A percentile compares a stretch with the other conserved stretches of the same genome.
These are phyloP conservation scores for Taxidea taxus DNA, from an alignment of 2,113 vertebrate species.

Conservation along the genomic window DNA sequence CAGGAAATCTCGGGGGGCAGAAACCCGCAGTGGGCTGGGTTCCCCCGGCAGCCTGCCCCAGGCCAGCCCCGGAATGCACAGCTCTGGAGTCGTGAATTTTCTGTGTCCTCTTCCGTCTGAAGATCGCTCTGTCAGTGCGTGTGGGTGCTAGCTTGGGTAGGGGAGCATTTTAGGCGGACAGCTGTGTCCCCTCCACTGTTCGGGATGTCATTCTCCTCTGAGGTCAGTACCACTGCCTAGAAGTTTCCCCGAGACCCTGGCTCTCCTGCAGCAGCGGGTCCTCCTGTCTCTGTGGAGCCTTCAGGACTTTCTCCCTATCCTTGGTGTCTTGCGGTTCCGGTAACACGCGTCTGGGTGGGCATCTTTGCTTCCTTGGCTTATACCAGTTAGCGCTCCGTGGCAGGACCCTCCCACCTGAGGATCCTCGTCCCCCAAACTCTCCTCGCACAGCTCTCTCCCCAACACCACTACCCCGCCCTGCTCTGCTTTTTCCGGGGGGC, in stretches of 20 bases:
- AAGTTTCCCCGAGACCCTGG: background rate
- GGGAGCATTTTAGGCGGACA: background rate
- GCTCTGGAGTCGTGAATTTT: background rate
- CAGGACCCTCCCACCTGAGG: background rate
- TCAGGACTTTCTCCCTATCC: background rate
- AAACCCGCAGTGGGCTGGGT: accelerated
- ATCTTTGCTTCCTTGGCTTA: background rate
- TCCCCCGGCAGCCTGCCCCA: no score
- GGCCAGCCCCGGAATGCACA: background rate
- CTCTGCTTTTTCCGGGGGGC: background rate
- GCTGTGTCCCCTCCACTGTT: background rate
- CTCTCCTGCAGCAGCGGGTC: no score
- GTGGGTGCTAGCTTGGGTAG: background rate
- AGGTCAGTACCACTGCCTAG: background rate
- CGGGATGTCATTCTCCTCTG: background rate
- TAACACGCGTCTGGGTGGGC: background rate
- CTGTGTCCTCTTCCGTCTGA: background rate
- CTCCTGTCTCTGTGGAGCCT: background rate
- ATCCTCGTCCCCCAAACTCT: accelerated
- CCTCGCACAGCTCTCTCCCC: background rate
- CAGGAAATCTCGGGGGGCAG: background rate
- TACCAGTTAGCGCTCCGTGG: background rate
- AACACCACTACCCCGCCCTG: accelerated
- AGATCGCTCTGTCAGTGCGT: background rate
- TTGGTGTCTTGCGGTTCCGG: background rate